A percentile compares a stretch with the other conserved stretches of the same genome.
phyloP scores from a whole-genome alignment of 2,113 vertebrate species.

The Camelus dromedarius region DNA sequence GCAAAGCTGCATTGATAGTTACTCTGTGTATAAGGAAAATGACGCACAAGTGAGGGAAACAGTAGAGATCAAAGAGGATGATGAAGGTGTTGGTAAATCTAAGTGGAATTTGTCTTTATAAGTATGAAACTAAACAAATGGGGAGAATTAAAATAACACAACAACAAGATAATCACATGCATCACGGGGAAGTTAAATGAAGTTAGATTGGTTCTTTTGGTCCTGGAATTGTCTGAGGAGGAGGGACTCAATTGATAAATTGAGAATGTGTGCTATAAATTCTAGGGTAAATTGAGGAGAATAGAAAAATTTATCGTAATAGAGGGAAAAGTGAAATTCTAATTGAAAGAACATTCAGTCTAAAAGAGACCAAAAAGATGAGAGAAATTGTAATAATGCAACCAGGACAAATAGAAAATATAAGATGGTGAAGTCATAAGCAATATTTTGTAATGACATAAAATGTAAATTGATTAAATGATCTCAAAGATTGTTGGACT shows the following conservation, averaged over 20 bases:
- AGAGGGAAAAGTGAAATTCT: not conserved
- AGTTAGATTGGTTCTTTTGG: conserved; percentile 11
- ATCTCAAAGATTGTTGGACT: not conserved
- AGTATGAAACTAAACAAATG: conserved; percentile 47
- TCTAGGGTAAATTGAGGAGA: not conserved
- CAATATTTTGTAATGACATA: not conserved
- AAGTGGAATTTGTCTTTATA: conserved; percentile 52
- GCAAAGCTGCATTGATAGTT: not conserved
- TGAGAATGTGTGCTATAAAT: not conserved
- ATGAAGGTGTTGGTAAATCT: conserved; percentile 30
- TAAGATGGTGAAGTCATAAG: not conserved
- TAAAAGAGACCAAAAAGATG: not conserved
- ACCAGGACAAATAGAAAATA: not conserved
- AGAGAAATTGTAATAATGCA: not conserved
- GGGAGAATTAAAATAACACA: conserved; percentile 42
- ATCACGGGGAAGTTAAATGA: conserved; percentile 15
- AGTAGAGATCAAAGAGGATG: not conserved
- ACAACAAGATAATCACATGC: conserved; percentile 5
- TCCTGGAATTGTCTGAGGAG: conserved; percentile 23
- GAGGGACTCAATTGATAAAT: not conserved
- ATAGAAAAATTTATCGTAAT: not conserved
- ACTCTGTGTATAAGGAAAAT: conserved; percentile 20
- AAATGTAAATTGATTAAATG: not conserved
- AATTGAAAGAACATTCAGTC: not conserved
- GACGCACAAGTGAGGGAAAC: not conserved